Evolutionary conservation across 2,888 invertebrate species (phyloP), one percentile per base, ranked within the genome.

Genomic region (Griposia aprilina): DNA sequence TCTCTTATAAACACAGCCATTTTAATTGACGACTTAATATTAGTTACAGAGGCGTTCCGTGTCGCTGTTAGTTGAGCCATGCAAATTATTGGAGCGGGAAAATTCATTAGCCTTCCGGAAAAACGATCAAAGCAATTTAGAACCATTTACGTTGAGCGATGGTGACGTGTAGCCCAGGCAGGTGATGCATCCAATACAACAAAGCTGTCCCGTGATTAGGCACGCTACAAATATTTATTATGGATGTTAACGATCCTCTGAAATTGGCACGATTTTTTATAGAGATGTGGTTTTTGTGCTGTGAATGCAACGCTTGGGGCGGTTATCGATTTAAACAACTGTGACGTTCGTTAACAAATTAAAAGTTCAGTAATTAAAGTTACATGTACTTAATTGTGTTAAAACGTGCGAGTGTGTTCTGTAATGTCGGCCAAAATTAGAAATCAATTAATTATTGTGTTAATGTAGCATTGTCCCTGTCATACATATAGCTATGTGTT

Each of bases 71-170:
- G 90, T 83, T 91, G 92, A 92, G 88, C 93, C 91, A 91, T 90
- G 91, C 89, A 90, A 92, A 86, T 94, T 94, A 96, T 90, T 95
- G 93, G 93, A 93, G 94, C 95, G 95, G 89, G 93, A 95, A 91
- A 94, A 95, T 96, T 95, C 94, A 96, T 96, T 95, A 96, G 92
- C 94, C 93, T 93, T 95, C 95, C 95, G 95, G 95, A 94, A 95
- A 94, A 95, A 94, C 93, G 96, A 96, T 96, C 96, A 96, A 96
- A 96, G 96, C 94, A 94, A 95, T 95, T 94, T 94, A 93, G 94
- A 94, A 90, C 89, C 91, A 90, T 93, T 94, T 93, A 94, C 92
- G 91, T 90, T 88, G 93, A 93, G 90, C 87, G 88, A 83, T 81
- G 84, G 72, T 84, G 83, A 80, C 83, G 84, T 82, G 86, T 57